Evolutionary conservation across 2,113 vertebrate genomes (phyloP), one percentile per base, ranked within the genome.

Genomic region (Fulmarus glacialis): DNA sequence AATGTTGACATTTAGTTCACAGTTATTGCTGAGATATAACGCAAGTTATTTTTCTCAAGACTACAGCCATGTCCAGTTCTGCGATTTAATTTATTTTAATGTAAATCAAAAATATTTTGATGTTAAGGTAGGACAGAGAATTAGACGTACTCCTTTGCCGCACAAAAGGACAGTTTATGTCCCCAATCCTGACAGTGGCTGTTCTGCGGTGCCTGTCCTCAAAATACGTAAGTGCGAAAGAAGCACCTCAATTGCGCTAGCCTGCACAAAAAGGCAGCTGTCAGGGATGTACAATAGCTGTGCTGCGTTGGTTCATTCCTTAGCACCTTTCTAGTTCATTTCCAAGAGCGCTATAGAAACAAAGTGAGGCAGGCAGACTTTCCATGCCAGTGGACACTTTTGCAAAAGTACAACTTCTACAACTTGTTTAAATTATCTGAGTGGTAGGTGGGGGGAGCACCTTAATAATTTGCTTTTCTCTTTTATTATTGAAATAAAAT

Each of bases 21-120:
- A 91, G 92, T 97, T 97, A 93, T 75, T 94, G 84, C 82, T 85
- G 82, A 94, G 71, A 79, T 93, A 83, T 70, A 95, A 96, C 80
- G 73, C 47, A 82, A 90, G n/a, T 89, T 97, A 91, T 93, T 97
- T 97, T 96, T 96, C 87, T 91, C 90, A 96, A 94, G 80, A 95
- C 93, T 48, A 52, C 43, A 66, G 73, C 70, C 71, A 82, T 48
- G 64, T 86, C 77, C 82, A 84, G 48, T 75, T 74, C 93, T 97
- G 90, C 90, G 93, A 97, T 62, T 88, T 80, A 93, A 97, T 68
- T 87, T 87, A 85, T 90, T 97, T 97, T 96, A 94, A 94, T 2
- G 1, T 38, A 92, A 96, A 62, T 79, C 7, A 93, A 96, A 98
- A 97, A 91, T 80, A 92, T 78, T 85, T 94, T 88, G 47, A 22